A percentile compares a stretch with the other conserved stretches of the same genome.
Evolutionary conservation across 2,888 invertebrate species (phyloP).

Genomic region (Tupiocoris notatus): DNA sequence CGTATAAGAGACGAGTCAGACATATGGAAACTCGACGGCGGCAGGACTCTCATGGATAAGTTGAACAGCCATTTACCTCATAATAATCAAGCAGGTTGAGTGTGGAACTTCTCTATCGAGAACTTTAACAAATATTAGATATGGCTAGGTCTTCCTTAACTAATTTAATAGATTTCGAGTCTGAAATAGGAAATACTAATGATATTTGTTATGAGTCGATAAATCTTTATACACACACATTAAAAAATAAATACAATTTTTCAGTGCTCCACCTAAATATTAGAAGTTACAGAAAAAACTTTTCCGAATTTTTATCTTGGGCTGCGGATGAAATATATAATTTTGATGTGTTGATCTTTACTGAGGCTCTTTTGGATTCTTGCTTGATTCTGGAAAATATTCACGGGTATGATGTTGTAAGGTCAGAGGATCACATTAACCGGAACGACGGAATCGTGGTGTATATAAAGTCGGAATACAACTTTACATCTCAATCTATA

Average conservation of each 20-base stretch:
- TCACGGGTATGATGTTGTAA: background rate
- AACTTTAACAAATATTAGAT: no score
- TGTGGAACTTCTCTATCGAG: no score
- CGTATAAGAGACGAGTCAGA: background rate
- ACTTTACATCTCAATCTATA: background rate
- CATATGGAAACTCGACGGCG: background rate
- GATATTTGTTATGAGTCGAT: background rate
- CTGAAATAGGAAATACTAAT: background rate
- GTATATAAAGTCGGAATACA: constrained; percentile 2
- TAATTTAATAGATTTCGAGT: background rate
- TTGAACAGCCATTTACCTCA: no score
- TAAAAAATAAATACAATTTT: background rate
- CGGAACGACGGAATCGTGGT: constrained; percentile 11
- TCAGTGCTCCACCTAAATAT: constrained; percentile 13
- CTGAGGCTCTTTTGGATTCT: background rate
- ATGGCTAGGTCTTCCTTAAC: no score
- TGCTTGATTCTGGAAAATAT: background rate
- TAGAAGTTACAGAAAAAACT: constrained; percentile 15
- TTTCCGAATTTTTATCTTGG: background rate
- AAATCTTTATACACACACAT: background rate
- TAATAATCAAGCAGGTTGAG: no score
- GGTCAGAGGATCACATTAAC: constrained; percentile 2
- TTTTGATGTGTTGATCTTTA: background rate
- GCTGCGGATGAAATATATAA: background rate
- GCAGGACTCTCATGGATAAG: background rate